Conservation (phyloP, 2,888 invertebrate species). For the Sminthurides aquaticus region DNA sequence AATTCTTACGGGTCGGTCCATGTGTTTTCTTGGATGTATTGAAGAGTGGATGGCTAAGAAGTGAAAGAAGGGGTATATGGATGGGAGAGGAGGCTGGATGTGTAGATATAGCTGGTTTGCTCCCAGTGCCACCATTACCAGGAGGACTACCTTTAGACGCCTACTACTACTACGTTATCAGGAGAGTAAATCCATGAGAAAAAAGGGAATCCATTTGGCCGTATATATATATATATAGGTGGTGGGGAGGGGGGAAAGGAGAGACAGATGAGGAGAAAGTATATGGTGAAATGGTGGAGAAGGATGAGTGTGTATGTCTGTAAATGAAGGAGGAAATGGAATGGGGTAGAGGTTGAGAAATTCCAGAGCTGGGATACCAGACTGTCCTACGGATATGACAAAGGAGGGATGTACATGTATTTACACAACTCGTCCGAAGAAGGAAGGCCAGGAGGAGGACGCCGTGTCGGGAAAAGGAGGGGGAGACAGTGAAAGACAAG, state of each 20-base stretch:
- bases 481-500: slow-evolving; percentile 4
- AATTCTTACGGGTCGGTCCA: slow-evolving; percentile 19
- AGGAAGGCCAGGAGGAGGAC: neutral
- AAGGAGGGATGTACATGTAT: neutral
- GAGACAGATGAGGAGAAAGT: too few relatives aligned
- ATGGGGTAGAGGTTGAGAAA: too few relatives aligned
- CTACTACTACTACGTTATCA: neutral
- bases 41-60: slow-evolving; percentile 9
- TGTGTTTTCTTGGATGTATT: slow-evolving; percentile 25
- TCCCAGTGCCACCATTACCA: neutral
- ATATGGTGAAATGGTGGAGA: too few relatives aligned
- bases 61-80: neutral
- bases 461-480: neutral
- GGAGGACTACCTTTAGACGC: neutral
- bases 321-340: neutral
- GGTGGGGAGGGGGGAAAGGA: too few relatives aligned
- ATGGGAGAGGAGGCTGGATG: neutral
- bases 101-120: neutral
- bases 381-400: neutral
- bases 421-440: neutral
- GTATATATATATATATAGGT: too few relatives aligned
- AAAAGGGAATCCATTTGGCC: too few relatives aligned
- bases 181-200: too few relatives aligned
- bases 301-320: neutral
- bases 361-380: neutral